A percentile compares a stretch with the other conserved stretches of the same genome.
Conservation (phyloP, 2,113 vertebrate species). For the Pagrus major region DNA sequence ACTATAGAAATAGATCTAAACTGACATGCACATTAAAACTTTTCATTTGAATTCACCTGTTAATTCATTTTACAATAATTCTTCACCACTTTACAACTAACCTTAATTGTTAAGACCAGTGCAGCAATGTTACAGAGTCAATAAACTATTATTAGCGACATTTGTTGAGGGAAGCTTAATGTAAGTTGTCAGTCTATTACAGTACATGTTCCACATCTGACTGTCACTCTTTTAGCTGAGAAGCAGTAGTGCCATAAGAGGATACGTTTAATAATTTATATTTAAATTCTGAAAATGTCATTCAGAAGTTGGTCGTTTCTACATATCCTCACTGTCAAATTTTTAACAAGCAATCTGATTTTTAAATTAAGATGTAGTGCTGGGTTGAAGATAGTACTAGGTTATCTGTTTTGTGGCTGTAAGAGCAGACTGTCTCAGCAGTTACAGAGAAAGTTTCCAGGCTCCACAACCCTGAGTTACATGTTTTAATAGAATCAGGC, state of each 20-base stretch:
- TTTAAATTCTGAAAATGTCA: neutral
- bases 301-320: neutral
- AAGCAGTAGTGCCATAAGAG: neutral
- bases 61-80: neutral
- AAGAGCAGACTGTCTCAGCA: neutral
- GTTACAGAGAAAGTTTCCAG: neutral
- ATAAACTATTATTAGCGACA: neutral
- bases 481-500: conserved; percentile 16
- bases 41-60: neutral
- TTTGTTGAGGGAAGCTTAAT: neutral
- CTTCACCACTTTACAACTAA: neutral
- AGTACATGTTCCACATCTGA: conserved; percentile 33
- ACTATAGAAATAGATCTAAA: neutral
- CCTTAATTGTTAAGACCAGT: conserved; percentile 1
- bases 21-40: neutral
- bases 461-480: neutral
- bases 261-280: neutral
- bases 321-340: neutral
- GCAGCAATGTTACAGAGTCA: conserved; percentile 16
- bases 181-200: conserved; percentile 20
- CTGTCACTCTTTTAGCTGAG: neutral
- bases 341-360: conserved; percentile 13
- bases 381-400: neutral
- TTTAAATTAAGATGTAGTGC: conserved; percentile 19
- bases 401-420: neutral